Conservation (phyloP, 2,888 invertebrate genomes). For the Trichopria drosophilae region DNA sequence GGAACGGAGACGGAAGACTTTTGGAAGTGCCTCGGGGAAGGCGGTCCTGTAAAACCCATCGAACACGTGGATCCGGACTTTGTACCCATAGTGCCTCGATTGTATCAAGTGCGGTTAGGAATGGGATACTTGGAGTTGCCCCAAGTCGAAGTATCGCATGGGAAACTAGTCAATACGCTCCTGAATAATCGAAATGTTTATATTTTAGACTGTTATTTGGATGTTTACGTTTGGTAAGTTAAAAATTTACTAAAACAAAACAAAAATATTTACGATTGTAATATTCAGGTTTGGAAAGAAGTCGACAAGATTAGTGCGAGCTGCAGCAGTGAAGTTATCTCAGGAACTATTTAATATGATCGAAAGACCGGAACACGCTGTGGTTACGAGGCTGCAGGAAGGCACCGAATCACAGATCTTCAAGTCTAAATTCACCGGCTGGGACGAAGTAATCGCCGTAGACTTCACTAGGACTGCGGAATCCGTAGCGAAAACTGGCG, state of each 20-base stretch:
- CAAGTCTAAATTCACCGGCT: slow-evolving; percentile 94
- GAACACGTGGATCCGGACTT: slow-evolving; percentile 75
- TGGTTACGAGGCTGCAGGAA: slow-evolving; percentile 88
- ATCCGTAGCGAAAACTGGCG: slow-evolving; percentile 94
- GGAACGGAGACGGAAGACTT: slow-evolving; percentile 84
- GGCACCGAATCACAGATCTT: slow-evolving; percentile 92
- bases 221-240: slow-evolving; percentile 90
- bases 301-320: slow-evolving; percentile 90
- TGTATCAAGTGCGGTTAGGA: slow-evolving; percentile 94
- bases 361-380: slow-evolving; percentile 81
- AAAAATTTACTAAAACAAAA: slow-evolving; percentile 3
- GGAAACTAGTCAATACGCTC: slow-evolving; percentile 74
- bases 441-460: slow-evolving; percentile 99
- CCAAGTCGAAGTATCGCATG: slow-evolving; percentile 80
- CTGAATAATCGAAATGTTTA: slow-evolving; percentile 92
- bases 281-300: slow-evolving; percentile 88
- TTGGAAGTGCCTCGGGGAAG: slow-evolving; percentile 73
- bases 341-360: slow-evolving; percentile 96
- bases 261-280: not conserved
- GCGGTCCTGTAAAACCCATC: slow-evolving; percentile 36
- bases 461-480: slow-evolving; percentile 98
- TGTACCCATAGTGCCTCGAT: slow-evolving; percentile 68
- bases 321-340: slow-evolving; percentile 95
- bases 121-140: slow-evolving; percentile 99
- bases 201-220: slow-evolving; percentile 90